Percentiles rank a stretch among this genome's conserved stretches.
phyloP scores from a whole-genome alignment of 1,140 invertebrate species.

The Sycobia sp. region DNA sequence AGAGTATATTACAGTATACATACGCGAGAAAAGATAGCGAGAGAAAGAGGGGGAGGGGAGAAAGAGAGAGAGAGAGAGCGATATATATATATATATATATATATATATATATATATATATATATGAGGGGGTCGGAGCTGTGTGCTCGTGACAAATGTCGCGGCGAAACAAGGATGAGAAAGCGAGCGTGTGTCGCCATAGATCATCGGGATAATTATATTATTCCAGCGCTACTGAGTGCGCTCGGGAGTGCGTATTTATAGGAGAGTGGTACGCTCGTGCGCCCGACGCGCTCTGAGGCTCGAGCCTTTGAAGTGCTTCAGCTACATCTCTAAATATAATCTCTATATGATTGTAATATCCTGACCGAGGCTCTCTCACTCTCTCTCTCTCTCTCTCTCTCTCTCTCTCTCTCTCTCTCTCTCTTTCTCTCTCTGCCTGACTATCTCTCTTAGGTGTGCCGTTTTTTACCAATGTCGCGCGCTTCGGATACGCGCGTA shows the following conservation, averaged over 20 bases:
- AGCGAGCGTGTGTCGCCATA: slow-evolving; percentile 18
- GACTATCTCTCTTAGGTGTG: no score
- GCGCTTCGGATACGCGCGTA: no score
- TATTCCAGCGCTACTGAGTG: slow-evolving; percentile 12
- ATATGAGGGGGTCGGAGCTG: no score
- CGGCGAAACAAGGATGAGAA: slow-evolving; percentile 18
- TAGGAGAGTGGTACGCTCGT: slow-evolving; percentile 4
- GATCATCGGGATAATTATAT: slow-evolving; percentile 35
- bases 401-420: neutral
- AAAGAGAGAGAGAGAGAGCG: no score
- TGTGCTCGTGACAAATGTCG: slow-evolving; percentile 27
- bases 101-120: no score
- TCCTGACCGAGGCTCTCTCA: neutral
- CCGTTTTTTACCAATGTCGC: no score
- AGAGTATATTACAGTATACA: no score
- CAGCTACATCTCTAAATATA: slow-evolving; percentile 30
- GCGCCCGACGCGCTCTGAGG: neutral
- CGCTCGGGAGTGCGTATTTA: slow-evolving; percentile 4
- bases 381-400: neutral
- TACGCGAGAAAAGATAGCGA: no score
- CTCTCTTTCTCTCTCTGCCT: no score
- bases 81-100: no score
- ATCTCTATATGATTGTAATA: slow-evolving; percentile 31
- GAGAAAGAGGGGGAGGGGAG: neutral
- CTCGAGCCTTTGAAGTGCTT: slow-evolving; percentile 24